These are phyloP conservation scores for Nasonovia ribisnigri DNA, from an alignment of 2,888 invertebrate genomes.

Conservation along the genomic window DNA sequence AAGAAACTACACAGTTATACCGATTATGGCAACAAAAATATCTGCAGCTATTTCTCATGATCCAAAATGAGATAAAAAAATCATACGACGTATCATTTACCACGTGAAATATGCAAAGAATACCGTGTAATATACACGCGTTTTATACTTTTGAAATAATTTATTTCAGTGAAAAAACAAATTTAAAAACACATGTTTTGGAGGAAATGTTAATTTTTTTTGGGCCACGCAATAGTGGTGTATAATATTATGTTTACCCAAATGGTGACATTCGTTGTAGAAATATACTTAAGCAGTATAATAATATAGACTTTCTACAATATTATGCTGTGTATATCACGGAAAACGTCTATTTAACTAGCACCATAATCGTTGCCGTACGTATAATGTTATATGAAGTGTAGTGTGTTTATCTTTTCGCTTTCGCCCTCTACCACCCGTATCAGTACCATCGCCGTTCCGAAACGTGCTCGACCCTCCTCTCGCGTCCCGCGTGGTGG, in stretches of 20 bases:
- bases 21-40: too few relatives aligned
- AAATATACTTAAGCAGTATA: too few relatives aligned
- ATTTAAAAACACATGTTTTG: background rate
- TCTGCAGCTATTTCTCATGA: too few relatives aligned
- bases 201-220: background rate
- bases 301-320: background rate
- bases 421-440: background rate
- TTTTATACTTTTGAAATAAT: background rate
- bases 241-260: background rate
- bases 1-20: background rate
- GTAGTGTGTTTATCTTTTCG: conserved; percentile 31
- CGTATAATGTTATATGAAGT: background rate
- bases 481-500: background rate
- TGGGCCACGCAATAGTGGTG: background rate
- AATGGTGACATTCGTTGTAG: background rate
- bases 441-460: background rate
- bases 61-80: background rate
- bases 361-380: background rate
- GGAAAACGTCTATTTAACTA: conserved; percentile 9
- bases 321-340: background rate
- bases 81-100: background rate
- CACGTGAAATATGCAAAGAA: background rate
- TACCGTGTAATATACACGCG: background rate
- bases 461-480: background rate
- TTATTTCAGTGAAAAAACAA: background rate